phyloP scores from a whole-genome alignment of 2,797 vertebrate genomes.

The Catharus ustulatus region DNA sequence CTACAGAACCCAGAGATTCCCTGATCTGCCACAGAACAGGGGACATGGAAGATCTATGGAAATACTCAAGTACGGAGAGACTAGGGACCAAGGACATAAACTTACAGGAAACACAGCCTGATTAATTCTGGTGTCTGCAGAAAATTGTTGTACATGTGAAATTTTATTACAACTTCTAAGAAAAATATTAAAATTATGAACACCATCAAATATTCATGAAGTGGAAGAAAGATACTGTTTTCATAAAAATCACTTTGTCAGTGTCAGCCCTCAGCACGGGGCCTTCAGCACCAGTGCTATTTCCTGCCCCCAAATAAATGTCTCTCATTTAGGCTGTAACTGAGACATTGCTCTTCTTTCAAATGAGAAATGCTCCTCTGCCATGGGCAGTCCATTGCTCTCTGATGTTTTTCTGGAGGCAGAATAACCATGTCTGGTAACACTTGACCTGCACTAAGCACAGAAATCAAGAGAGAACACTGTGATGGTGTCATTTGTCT shows the following conservation, averaged over 20 bases:
- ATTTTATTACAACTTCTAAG: not conserved
- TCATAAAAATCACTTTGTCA: not conserved
- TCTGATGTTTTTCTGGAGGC: not conserved
- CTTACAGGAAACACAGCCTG: accelerated
- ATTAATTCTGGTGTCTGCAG: not conserved
- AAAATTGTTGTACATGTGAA: not conserved
- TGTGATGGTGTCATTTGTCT: not conserved
- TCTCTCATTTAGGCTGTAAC: not conserved
- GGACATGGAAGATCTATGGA: not conserved
- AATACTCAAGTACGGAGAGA: not conserved
- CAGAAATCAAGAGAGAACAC: not conserved
- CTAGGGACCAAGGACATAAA: not conserved
- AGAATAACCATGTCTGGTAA: not conserved
- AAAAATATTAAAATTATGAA: not conserved
- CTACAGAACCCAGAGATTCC: not conserved
- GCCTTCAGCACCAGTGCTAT: not conserved
- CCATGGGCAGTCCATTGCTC: not conserved
- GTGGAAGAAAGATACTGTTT: not conserved
- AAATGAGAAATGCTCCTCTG: not conserved
- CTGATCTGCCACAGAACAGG: not conserved
- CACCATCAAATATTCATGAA: not conserved
- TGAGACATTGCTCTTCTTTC: not conserved
- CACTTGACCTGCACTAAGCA: not conserved
- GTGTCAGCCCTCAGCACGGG: not conserved
- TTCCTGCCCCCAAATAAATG: not conserved